Conservation (phyloP, 2,113 vertebrate species). For the Anarrhichthys ocellatus region DNA sequence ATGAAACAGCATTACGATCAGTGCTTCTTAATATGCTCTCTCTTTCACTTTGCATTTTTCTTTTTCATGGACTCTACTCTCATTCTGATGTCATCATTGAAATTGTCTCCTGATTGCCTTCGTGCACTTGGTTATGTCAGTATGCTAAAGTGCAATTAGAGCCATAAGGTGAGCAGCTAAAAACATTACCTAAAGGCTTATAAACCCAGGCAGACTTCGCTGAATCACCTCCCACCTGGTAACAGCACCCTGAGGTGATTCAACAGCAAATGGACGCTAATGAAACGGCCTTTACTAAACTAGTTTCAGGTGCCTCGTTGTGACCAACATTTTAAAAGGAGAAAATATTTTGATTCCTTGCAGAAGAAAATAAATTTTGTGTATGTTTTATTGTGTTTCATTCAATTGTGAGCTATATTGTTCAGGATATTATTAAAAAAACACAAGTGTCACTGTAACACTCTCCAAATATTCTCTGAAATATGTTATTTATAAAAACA, state of each 20-base stretch:
- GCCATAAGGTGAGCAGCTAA: slow-evolving; percentile 2
- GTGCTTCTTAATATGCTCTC: background rate
- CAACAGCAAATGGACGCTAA: background rate
- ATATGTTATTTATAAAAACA: background rate
- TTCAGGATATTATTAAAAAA: background rate
- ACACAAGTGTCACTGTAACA: background rate
- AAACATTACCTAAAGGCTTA: slow-evolving; percentile 7
- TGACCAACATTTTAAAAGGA: background rate
- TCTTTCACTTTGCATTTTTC: background rate
- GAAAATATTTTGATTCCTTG: background rate
- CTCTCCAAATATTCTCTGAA: no score
- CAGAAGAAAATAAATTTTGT: background rate
- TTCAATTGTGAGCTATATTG: background rate
- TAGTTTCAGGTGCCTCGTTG: background rate
- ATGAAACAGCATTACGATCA: background rate
- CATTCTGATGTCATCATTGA: background rate
- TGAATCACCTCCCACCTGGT: slow-evolving; percentile 21
- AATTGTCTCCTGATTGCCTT: background rate
- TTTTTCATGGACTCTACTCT: slow-evolving; percentile 1
- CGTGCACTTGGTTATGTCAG: slow-evolving; percentile 15
- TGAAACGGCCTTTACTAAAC: background rate
- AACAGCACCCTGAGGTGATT: slow-evolving; percentile 29
- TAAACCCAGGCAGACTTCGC: background rate
- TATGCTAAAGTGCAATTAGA: slow-evolving; percentile 1
- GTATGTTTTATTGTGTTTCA: background rate